phyloP scores from a whole-genome alignment of 2,888 invertebrate genomes.

The Lissocephala sabroskyi region DNA sequence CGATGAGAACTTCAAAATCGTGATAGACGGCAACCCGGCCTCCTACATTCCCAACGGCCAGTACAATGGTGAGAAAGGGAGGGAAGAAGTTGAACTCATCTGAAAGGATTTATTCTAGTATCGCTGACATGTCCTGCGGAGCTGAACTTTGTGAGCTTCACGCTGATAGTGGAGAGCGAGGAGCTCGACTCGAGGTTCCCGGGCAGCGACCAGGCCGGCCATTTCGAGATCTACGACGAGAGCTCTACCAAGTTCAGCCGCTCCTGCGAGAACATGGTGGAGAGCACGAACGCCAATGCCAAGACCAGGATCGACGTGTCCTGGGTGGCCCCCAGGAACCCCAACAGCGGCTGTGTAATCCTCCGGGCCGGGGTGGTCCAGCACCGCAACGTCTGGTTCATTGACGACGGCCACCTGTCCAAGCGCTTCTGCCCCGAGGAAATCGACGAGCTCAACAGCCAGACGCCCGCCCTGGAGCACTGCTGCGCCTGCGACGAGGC shows the following conservation, averaged over 20 bases:
- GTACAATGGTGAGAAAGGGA: conserved; percentile 79
- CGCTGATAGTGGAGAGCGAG: conserved; percentile 83
- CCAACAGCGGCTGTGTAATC: conserved; percentile 85
- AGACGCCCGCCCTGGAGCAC: conserved; percentile 78
- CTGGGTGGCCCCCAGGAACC: conserved; percentile 86
- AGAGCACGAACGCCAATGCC: conserved; percentile 83
- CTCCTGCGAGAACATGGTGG: conserved; percentile 86
- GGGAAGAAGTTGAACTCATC: too few relatives aligned
- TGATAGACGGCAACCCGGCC: conserved; percentile 79
- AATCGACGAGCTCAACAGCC: conserved; percentile 76
- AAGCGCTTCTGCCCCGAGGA: conserved; percentile 82
- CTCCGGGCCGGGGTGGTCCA: conserved; percentile 86
- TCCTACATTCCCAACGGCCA: conserved; percentile 81
- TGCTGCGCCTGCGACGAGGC: conserved; percentile 99
- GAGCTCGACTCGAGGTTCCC: conserved; percentile 60
- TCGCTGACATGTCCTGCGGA: conserved; percentile 77
- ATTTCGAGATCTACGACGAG: conserved; percentile 81
- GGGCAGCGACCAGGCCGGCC: conserved; percentile 74
- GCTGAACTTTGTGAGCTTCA: conserved; percentile 86
- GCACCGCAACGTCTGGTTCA: conserved; percentile 83
- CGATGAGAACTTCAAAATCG: conserved; percentile 80
- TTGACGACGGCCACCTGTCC: conserved; percentile 83
- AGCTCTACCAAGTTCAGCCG: conserved; percentile 83
- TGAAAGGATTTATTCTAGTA: too few relatives aligned
- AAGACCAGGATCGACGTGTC: conserved; percentile 82